These are phyloP conservation scores for Drosophila macrospina DNA, from an alignment of 2,888 invertebrate species.

Conservation along the genomic window DNA sequence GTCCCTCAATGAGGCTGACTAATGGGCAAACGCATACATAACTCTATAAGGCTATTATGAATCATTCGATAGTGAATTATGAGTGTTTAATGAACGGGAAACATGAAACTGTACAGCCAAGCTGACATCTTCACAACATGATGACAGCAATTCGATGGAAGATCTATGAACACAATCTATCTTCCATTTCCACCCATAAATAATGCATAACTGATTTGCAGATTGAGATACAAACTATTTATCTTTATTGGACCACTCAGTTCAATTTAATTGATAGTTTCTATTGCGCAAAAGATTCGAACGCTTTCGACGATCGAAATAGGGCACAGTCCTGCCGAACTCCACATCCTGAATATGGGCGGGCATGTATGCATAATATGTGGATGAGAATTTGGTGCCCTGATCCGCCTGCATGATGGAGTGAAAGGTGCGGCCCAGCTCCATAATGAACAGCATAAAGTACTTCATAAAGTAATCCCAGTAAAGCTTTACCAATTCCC, in stretches of 20 bases:
- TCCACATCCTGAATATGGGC: conserved; percentile 43
- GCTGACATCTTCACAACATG: background rate
- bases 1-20: conserved; percentile 25
- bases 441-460: conserved; percentile 64
- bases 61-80: conserved; percentile 34
- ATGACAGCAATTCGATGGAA: no score
- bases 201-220: no score
- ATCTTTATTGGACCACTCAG: no score
- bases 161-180: no score
- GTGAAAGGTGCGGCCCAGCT: conserved; percentile 73
- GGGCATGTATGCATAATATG: conserved; percentile 83
- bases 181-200: no score
- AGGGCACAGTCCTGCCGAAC: background rate
- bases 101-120: conserved; percentile 5
- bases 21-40: conserved; percentile 34
- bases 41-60: conserved; percentile 29
- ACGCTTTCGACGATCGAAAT: background rate
- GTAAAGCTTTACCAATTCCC: conserved; percentile 26
- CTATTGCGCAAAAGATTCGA: background rate
- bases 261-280: background rate
- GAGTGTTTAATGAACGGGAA: conserved; percentile 26
- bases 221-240: no score
- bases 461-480: conserved; percentile 45
- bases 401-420: conserved; percentile 69
- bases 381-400: conserved; percentile 42